Base-by-base conservation (phyloP, 2,113 vertebrate species). In the Hepsetus odoe region DNA sequence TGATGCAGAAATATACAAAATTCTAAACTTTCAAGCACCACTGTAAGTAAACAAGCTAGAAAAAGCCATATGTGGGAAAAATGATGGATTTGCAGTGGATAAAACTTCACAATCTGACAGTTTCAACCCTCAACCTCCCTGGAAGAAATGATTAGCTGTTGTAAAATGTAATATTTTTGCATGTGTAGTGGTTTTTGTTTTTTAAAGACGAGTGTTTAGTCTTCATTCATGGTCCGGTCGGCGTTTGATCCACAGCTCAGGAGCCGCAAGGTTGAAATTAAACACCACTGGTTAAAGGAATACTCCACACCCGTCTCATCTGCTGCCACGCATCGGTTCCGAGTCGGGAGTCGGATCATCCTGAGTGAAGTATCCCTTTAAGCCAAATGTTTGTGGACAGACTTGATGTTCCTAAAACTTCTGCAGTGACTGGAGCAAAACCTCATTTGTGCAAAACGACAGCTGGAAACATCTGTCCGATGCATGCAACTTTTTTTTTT, bases 401-500 rank as follows among this genome's bases (percentile, higher is more conserved):
- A 35, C 59, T 49, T 42, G 46, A 32, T 44, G 75, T 69, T 67
- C 2, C 42, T 44, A 14, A 44, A 16, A 44, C 12, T 2, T 1
- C 42, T 1, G 44, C 14, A 16, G 44, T 16, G 14, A 20, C 46
- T 1, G 18, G 46, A 49, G 20, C 16, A 49, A 61, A 40, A 24
- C 51, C 32, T 30, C 55, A n/a, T 20, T 53, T 51, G 59, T 72
- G n/a, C 56, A 61, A 33, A 42, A 56, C 59, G 68, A 46, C 68
- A 22, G 51, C 40, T n/a, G 10, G 6, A 58, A 20, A 40, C 16
- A 65, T 75, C 59, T 77, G 80, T 72, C 74, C n/a, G 51, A n/a
- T 72, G 80, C 80, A 77, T 81, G 80, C 38, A 1, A 20, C 66
- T 66, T 42, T 56, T n/a, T n/a, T n/a, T n/a, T n/a, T n/a, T n/a